Evolutionary conservation across 2,888 invertebrate species (phyloP), one percentile per base, ranked within the genome.

Genomic region (Lasioglossum marginatum): DNA sequence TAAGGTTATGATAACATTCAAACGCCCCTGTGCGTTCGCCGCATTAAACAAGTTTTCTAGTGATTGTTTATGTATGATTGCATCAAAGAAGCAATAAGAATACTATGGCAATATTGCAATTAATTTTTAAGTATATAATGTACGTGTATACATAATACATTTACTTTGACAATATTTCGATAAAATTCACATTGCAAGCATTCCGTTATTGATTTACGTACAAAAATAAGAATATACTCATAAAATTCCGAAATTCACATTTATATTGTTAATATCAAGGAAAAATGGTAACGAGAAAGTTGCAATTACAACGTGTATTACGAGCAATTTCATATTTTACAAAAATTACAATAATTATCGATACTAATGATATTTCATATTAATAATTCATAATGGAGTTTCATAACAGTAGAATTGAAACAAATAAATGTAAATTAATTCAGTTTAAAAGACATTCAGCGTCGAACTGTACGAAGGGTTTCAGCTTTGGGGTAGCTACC

Each of bases 401-500:
- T 0, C 1, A 4, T 1, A 37, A 10, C 2, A 1, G n/a, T 19
- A 23, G 6, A 27, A 73, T 68, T 12, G 2, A 6, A 16, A 0
- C 2, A 34, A 31, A 66, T 48, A 70, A 77, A 19, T 8, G 6
- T 12, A 14, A 14, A n/a, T 19, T 8, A 27, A 48, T 4, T 40
- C 12, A n/a, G 40, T 77, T 77, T 76, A 52, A 77, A 52, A 34
- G 57, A 10, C 37, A 63, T 83, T 83, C 2, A 45, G 72, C 31
- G 27, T 66, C 0, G 12, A 8, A 40, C 2, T 31, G 27, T 45
- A 73, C 31, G 2, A 43, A 37, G 73, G 71, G 66, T 73, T 52
- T 92, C 40, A 68, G 72, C 81, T 88, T 88, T 78, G 89, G 93
- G 93, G 92, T 91, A 87, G 66, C 90, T 83, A 92, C 93, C 93